A percentile compares a stretch with the other conserved stretches of the same genome.
phyloP scores from a whole-genome alignment of 2,113 vertebrate species.

The Egretta garzetta region DNA sequence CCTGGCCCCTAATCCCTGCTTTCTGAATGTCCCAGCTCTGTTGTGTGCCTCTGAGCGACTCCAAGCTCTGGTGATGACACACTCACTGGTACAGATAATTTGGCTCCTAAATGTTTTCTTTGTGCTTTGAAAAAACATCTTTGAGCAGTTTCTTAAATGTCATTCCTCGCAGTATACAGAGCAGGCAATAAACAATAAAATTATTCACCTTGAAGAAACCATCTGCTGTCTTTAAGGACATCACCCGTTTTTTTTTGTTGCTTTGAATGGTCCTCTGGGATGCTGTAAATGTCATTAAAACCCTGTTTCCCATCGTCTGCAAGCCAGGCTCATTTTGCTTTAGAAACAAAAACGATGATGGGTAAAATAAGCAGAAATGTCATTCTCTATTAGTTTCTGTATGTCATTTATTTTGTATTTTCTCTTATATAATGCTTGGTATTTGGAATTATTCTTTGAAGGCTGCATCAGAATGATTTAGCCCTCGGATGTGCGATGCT shows the following conservation, averaged over 20 bases:
- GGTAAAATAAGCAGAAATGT: slow-evolving; percentile 17
- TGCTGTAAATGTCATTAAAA: slow-evolving; percentile 22
- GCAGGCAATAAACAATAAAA: slow-evolving; percentile 58
- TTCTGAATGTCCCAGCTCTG: background rate
- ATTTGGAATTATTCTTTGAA: background rate
- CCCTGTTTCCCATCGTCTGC: background rate
- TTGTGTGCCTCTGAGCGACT: background rate
- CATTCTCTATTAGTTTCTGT: background rate
- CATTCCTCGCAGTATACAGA: background rate
- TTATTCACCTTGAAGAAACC: slow-evolving; percentile 70
- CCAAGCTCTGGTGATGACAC: slow-evolving; percentile 1
- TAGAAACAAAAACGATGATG: background rate
- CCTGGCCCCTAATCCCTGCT: background rate
- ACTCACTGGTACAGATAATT: slow-evolving; percentile 48
- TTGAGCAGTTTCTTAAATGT: slow-evolving; percentile 41
- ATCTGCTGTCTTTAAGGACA: slow-evolving; percentile 63
- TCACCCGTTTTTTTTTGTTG: background rate
- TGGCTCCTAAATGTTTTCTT: slow-evolving; percentile 49
- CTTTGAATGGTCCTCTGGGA: slow-evolving; percentile 42
- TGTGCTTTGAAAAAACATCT: background rate
- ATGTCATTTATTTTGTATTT: background rate
- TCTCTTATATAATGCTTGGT: rapidly evolving
- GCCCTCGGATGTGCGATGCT: background rate
- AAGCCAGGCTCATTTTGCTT: background rate
- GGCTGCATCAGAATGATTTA: background rate